Conservation (phyloP, 2,888 invertebrate genomes). For the Rhingia rostrata region DNA sequence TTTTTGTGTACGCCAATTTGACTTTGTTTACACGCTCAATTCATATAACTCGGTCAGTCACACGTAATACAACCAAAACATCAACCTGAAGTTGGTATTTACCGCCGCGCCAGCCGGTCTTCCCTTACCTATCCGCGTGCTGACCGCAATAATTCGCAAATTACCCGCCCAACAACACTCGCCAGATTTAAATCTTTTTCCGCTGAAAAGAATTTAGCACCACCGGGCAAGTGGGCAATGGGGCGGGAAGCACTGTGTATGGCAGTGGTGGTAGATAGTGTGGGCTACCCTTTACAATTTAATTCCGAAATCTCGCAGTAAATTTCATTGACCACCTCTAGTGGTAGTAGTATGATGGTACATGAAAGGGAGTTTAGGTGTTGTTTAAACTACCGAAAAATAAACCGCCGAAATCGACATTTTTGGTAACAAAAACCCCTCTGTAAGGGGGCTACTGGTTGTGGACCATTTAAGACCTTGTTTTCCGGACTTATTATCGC, state of each 20-base stretch:
- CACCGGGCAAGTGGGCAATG: neutral
- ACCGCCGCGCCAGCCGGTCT: neutral
- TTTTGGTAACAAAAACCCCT: neutral
- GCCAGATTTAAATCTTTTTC: constrained; percentile 27
- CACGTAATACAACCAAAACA: constrained; percentile 33
- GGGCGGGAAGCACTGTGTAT: neutral
- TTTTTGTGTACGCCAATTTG: neutral
- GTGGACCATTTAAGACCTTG: constrained; percentile 7
- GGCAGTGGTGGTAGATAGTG: constrained; percentile 5
- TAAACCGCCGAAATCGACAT: neutral
- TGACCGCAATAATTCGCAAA: constrained; percentile 41
- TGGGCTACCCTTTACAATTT: constrained; percentile 6
- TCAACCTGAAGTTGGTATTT: constrained; percentile 11
- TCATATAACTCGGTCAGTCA: constrained; percentile 59
- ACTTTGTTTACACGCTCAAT: constrained; percentile 38
- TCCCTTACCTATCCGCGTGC: neutral
- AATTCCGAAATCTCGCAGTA: neutral
- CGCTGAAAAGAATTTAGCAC: constrained; percentile 10
- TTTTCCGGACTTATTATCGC: neutral
- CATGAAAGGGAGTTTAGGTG: neutral
- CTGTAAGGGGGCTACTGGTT: neutral
- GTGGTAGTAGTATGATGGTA: neutral
- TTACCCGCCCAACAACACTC: constrained; percentile 6
- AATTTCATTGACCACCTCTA: neutral
- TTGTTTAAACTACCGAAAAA: constrained; percentile 15